phyloP scores from a whole-genome alignment of 53 echinoderm and acorn worm species.

The Crossaster papposus region DNA sequence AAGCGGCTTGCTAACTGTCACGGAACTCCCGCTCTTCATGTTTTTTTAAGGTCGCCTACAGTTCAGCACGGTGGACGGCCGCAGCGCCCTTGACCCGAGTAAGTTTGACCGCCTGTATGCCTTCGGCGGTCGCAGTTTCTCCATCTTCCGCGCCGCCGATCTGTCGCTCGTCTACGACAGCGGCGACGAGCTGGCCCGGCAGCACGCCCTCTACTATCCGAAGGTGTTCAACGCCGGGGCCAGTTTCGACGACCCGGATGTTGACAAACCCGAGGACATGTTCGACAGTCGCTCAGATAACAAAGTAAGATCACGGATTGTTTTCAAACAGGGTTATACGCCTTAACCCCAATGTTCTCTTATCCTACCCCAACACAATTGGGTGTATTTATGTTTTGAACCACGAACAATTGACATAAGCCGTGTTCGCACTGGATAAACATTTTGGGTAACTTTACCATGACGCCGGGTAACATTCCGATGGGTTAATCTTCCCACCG shows the following conservation, averaged over 20 bases:
- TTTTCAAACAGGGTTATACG: not conserved
- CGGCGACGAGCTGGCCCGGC: constrained; percentile 71
- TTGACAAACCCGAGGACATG: constrained; percentile 32
- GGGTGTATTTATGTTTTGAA: no score
- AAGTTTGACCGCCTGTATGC: constrained; percentile 67
- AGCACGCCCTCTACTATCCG: constrained; percentile 61
- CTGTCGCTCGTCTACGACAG: constrained; percentile 75
- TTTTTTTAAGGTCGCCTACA: constrained; percentile 80
- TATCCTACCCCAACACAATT: no score
- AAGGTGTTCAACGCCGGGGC: constrained; percentile 74
- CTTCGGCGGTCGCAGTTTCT: constrained; percentile 75
- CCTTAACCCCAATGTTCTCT: no score
- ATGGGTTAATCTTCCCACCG: no score
- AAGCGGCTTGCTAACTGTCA: no score
- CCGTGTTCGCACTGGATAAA: no score
- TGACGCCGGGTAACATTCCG: no score
- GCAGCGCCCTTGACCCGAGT: constrained; percentile 34
- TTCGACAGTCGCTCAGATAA: constrained; percentile 66
- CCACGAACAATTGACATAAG: no score
- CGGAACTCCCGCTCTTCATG: not conserved
- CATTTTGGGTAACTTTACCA: no score
- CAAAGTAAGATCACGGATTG: constrained; percentile 47
- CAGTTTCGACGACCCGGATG: not conserved
- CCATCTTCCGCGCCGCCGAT: constrained; percentile 67
- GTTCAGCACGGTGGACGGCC: constrained; percentile 77